Conservation (phyloP, 2,797 vertebrate genomes). For the Mormyrus proboscirostris region DNA sequence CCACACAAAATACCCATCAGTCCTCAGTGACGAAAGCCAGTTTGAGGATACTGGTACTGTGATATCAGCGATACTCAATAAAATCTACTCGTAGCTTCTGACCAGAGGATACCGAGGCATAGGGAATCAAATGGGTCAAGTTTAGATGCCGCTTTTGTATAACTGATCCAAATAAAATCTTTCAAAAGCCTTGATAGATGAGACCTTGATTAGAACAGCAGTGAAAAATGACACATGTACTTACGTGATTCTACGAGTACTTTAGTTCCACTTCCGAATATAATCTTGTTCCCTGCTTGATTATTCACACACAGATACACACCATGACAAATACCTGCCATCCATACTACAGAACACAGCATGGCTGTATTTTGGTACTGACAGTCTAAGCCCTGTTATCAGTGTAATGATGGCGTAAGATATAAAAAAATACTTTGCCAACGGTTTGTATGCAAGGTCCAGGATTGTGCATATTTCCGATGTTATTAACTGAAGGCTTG, state of each 20-base stretch:
- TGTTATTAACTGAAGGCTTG: neutral
- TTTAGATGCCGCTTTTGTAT: neutral
- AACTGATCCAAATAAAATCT: neutral
- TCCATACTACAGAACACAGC: neutral
- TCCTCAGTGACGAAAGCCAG: neutral
- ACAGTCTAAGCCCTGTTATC: neutral
- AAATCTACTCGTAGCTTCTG: neutral
- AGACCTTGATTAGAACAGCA: neutral
- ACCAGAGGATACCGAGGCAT: neutral
- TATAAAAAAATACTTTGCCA: neutral
- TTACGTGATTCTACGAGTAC: neutral
- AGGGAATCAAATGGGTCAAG: neutral
- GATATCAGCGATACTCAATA: neutral
- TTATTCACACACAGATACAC: neutral
- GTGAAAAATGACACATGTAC: neutral
- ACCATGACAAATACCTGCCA: constrained; percentile 21
- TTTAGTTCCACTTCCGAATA: constrained; percentile 14
- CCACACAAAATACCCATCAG: neutral
- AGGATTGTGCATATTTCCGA: neutral
- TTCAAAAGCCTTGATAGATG: neutral
- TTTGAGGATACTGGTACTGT: neutral
- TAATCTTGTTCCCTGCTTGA: constrained; percentile 5
- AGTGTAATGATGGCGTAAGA: neutral
- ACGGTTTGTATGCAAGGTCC: neutral
- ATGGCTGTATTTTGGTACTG: neutral